Conservation (phyloP, 2,888 invertebrate species). For the Pyrrhia umbra region DNA sequence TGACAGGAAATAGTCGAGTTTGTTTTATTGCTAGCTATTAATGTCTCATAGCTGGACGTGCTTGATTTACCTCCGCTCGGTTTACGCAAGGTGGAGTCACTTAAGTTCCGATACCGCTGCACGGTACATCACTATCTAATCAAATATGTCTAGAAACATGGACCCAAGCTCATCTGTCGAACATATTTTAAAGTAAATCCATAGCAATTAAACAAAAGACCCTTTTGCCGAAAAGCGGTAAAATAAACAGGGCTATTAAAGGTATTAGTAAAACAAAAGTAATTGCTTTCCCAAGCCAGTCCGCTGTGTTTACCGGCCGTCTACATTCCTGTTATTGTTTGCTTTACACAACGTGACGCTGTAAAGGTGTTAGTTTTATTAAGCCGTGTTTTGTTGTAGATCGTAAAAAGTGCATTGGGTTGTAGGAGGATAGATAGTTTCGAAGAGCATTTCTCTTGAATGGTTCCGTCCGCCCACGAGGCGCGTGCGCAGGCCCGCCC, state of each 20-base stretch:
- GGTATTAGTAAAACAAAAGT: constrained; percentile 51
- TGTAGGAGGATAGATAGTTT: constrained; percentile 75
- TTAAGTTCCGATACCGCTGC: constrained; percentile 68
- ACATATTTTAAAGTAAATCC: constrained; percentile 41
- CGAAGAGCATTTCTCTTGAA: constrained; percentile 81
- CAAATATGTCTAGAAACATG: constrained; percentile 63
- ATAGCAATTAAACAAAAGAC: constrained; percentile 50
- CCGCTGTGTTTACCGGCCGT: constrained; percentile 50
- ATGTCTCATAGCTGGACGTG: constrained; percentile 76
- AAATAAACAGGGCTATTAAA: constrained; percentile 38
- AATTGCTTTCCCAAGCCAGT: constrained; percentile 55
- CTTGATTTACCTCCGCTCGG: constrained; percentile 78
- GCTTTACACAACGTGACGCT: constrained; percentile 68
- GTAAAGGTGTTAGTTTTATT: constrained; percentile 79
- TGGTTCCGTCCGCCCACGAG: constrained; percentile 80
- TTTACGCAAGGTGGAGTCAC: constrained; percentile 66
- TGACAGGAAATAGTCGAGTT: constrained; percentile 82
- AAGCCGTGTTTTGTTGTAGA: constrained; percentile 75
- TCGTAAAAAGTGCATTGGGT: constrained; percentile 78
- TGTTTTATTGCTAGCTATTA: constrained; percentile 85
- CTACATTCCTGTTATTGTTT: constrained; percentile 64
- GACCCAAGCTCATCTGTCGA: constrained; percentile 61
- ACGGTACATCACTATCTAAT: constrained; percentile 69
- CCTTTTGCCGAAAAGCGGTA: constrained; percentile 43
- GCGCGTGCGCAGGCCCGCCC: constrained; percentile 78